Conservation (phyloP, 2,113 vertebrate species). For the Pipa parva region DNA sequence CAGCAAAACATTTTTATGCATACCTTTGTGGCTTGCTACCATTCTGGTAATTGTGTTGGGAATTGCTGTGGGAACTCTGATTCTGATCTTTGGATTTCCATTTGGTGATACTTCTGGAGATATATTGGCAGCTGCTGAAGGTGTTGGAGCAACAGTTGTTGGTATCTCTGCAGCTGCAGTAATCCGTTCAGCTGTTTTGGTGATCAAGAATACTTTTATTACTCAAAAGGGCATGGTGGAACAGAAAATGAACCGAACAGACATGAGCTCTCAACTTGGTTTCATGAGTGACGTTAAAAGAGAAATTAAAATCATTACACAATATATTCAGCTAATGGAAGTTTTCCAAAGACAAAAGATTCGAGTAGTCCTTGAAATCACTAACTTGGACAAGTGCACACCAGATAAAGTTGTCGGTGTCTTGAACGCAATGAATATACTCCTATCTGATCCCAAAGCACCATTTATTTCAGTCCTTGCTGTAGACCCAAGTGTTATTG, state of each 20-base stretch:
- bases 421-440: constrained; percentile 72
- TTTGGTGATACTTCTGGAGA: constrained; percentile 22
- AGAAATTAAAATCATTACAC: constrained; percentile 65
- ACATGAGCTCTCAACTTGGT: constrained; percentile 65
- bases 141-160: constrained; percentile 55
- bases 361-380: constrained; percentile 69
- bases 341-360: constrained; percentile 68
- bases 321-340: constrained; percentile 72
- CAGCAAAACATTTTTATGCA: constrained; percentile 62
- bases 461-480: constrained; percentile 74
- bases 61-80: constrained; percentile 42
- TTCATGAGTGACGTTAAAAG: constrained; percentile 74
- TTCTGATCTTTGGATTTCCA: constrained; percentile 47
- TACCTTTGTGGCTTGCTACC: constrained; percentile 60
- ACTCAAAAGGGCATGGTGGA: constrained; percentile 60
- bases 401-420: constrained; percentile 66
- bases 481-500: constrained; percentile 66
- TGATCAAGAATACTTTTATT: constrained; percentile 63
- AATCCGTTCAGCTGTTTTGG: constrained; percentile 46
- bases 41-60: constrained; percentile 45
- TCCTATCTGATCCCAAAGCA: constrained; percentile 69
- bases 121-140: constrained; percentile 45
- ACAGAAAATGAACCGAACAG: constrained; percentile 61
- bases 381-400: constrained; percentile 66
- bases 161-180: constrained; percentile 60